Conservation (phyloP, 2,888 invertebrate genomes). For the Mimumesa dahlbomi region DNA sequence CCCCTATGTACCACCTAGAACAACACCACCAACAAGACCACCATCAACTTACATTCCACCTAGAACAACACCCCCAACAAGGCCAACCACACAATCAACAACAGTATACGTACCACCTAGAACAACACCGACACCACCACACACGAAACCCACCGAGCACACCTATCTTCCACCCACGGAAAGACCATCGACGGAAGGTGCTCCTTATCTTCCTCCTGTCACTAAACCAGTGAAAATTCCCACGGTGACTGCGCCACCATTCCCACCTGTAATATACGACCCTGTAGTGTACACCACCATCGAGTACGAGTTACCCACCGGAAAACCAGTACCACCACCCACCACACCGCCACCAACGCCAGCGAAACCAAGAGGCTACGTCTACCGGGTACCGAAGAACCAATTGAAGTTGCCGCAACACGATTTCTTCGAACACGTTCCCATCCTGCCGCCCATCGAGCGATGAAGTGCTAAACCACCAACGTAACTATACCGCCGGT, state of each 20-base stretch:
- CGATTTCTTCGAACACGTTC: constrained; percentile 13
- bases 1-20: constrained; percentile 28
- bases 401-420: constrained; percentile 67
- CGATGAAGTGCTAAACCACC: too few relatives aligned
- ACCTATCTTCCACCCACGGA: constrained; percentile 70
- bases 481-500: too few relatives aligned
- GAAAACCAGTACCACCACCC: constrained; percentile 69
- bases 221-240: not conserved
- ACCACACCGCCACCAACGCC: constrained; percentile 75
- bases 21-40: constrained; percentile 23
- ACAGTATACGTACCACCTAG: constrained; percentile 16
- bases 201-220: not conserved
- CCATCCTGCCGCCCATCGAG: too few relatives aligned
- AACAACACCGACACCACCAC: constrained; percentile 25
- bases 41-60: constrained; percentile 24
- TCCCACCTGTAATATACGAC: too few relatives aligned
- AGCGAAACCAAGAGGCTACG: constrained; percentile 71
- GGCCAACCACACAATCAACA: too few relatives aligned
- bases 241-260: not conserved
- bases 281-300: constrained; percentile 76
- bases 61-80: constrained; percentile 16
- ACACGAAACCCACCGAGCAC: constrained; percentile 7
- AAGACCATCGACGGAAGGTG: too few relatives aligned
- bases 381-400: constrained; percentile 74
- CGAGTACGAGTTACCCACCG: constrained; percentile 72